These are phyloP conservation scores for Zingel zingel DNA, from an alignment of 2,113 vertebrate genomes.

Conservation along the genomic window DNA sequence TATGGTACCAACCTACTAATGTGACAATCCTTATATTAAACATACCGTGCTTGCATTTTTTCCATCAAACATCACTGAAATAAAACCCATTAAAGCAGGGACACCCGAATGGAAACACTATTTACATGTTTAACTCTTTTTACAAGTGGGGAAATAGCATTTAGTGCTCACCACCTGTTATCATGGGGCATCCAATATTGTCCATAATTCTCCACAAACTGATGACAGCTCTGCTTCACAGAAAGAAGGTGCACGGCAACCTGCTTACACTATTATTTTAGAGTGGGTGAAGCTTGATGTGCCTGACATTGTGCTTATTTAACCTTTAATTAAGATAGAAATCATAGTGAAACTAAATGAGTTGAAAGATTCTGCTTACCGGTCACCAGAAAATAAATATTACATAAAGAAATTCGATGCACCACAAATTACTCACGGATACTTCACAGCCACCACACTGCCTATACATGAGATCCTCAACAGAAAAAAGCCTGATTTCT, in stretches of 20 bases:
- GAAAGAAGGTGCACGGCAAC: not conserved
- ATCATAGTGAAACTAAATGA: not conserved
- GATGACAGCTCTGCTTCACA: conserved; percentile 20
- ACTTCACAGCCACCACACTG: not conserved
- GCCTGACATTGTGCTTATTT: not conserved
- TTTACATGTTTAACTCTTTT: not conserved
- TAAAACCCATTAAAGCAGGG: not conserved
- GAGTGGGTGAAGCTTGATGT: conserved; percentile 1
- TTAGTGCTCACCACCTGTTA: not conserved
- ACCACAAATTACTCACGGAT: not conserved
- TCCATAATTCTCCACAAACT: not conserved
- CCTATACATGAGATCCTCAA: not conserved
- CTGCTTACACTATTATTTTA: not conserved
- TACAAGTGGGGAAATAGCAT: not conserved
- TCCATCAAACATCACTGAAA: conserved; percentile 28
- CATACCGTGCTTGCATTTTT: not conserved
- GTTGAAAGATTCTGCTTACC: not conserved
- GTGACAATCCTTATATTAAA: conserved; percentile 8
- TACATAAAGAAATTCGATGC: not conserved
- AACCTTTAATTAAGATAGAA: not conserved
- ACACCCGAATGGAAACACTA: not conserved
- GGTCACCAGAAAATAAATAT: not conserved
- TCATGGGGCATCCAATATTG: conserved; percentile 5
- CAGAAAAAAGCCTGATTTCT: not conserved
- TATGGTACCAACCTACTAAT: conserved; percentile 14